phyloP scores from a whole-genome alignment of 1,140 invertebrate genomes.

The Zaprionus nigranus region DNA sequence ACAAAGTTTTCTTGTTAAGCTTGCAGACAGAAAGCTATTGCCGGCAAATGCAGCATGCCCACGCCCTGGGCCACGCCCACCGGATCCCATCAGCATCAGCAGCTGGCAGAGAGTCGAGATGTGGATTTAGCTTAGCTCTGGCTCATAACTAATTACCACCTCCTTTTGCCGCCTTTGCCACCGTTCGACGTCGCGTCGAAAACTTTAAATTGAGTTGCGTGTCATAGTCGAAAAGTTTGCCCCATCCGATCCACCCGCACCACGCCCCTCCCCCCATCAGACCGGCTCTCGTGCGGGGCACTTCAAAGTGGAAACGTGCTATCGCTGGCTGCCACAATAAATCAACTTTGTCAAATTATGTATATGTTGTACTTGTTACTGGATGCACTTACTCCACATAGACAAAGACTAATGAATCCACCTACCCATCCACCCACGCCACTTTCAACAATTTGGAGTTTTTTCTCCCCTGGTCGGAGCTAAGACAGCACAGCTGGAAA shows the following conservation, averaged over 20 bases:
- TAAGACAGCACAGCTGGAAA: too few species aligned
- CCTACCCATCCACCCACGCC: neutral
- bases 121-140: constrained; percentile 46
- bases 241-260: neutral
- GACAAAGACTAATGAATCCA: constrained; percentile 37
- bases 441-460: constrained; percentile 16
- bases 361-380: constrained; percentile 12
- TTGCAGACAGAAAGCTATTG: constrained; percentile 15
- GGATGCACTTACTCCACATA: constrained; percentile 21
- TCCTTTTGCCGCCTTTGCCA: constrained; percentile 24
- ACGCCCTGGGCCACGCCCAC: neutral
- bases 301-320: constrained; percentile 33
- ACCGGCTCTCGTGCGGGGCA: neutral
- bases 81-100: neutral
- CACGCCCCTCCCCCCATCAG: neutral
- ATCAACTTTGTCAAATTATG: constrained; percentile 47
- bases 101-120: neutral
- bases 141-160: constrained; percentile 72
- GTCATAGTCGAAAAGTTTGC: constrained; percentile 73
- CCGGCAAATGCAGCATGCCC: constrained; percentile 17
- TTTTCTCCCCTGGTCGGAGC: constrained; percentile 5
- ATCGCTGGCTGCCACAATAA: constrained; percentile 43
- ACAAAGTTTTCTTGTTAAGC: constrained; percentile 49
- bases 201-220: constrained; percentile 77
- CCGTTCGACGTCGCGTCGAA: constrained; percentile 39